A percentile compares a stretch with the other conserved stretches of the same genome.
Evolutionary conservation across 2,797 vertebrate genomes (phyloP).

Genomic region (Enteromius treurensis): DNA sequence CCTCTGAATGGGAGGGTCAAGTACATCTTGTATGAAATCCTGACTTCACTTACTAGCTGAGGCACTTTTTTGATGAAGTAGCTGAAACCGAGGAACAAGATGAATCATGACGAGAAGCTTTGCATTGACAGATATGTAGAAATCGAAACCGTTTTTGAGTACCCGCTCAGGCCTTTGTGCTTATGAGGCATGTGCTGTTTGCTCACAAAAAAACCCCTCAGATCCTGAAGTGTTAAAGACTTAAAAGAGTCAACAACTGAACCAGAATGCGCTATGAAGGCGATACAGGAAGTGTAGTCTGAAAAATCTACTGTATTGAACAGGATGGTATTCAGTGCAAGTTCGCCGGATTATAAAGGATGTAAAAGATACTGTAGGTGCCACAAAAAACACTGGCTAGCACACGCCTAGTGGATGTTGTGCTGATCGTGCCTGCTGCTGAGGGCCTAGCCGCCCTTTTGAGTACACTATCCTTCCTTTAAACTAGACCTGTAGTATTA

Average conservation of each 20-base stretch:
- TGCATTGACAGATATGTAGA: constrained; percentile 35
- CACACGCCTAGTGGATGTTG: constrained; percentile 76
- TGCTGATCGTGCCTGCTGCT: constrained; percentile 78
- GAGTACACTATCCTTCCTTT: constrained; percentile 52
- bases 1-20: constrained; percentile 92
- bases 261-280: constrained; percentile 2
- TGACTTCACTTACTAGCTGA: constrained; percentile 16
- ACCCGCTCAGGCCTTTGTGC: constrained; percentile 46
- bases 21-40: constrained; percentile 89
- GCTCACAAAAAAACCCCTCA: constrained; percentile 44
- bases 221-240: constrained; percentile 47
- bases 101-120: constrained; percentile 27
- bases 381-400: constrained; percentile 88
- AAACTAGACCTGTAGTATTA: constrained; percentile 37
- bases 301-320: constrained; percentile 68
- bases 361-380: constrained; percentile 73
- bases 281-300: constrained; percentile 2
- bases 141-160: constrained; percentile 57
- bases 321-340: constrained; percentile 61
- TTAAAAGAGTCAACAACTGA: constrained; percentile 30
- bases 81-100: constrained; percentile 30
- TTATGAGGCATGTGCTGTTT: constrained; percentile 49
- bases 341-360: constrained; percentile 71
- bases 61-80: constrained; percentile 44
- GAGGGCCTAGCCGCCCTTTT: constrained; percentile 57